These are phyloP conservation scores for Pandemis corylana DNA, from an alignment of 2,888 invertebrate species.

Conservation along the genomic window DNA sequence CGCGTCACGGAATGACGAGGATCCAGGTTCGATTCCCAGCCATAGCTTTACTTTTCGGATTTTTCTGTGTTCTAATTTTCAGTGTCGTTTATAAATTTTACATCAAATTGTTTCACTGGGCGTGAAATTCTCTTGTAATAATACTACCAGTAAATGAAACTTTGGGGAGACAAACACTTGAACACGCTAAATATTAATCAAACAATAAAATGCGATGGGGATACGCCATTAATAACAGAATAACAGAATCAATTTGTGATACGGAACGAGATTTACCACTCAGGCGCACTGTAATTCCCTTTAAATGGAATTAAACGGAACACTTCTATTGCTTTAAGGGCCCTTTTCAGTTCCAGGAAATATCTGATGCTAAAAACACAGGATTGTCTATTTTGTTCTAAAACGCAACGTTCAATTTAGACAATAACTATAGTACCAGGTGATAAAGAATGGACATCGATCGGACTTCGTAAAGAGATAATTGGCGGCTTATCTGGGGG, in stretches of 20 bases:
- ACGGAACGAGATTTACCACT: conserved; percentile 49
- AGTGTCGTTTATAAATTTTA: no score
- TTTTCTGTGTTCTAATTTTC: no score
- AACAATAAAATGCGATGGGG: conserved; percentile 1
- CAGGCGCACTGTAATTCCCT: conserved; percentile 58
- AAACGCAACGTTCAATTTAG: conserved; percentile 8
- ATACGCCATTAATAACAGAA: conserved; percentile 20
- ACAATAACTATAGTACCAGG: background rate
- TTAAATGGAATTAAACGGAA: conserved; percentile 64
- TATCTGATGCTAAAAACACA: conserved; percentile 51
- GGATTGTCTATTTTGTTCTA: conserved; percentile 35
- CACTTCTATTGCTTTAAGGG: conserved; percentile 55
- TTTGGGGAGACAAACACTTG: no score
- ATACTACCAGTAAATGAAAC: no score
- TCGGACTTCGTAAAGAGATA: no score
- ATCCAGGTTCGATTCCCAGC: no score
- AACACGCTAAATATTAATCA: background rate
- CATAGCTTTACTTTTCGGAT: no score
- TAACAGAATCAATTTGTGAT: conserved; percentile 33
- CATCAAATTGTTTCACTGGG: no score
- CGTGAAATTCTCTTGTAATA: no score
- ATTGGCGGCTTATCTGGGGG: no score
- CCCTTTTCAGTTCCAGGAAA: conserved; percentile 52
- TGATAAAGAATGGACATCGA: no score
- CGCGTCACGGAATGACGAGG: no score